A percentile compares a stretch with the other conserved stretches of the same genome.
Conservation (phyloP, 2,888 invertebrate species). For the Lepidonotus clava region DNA sequence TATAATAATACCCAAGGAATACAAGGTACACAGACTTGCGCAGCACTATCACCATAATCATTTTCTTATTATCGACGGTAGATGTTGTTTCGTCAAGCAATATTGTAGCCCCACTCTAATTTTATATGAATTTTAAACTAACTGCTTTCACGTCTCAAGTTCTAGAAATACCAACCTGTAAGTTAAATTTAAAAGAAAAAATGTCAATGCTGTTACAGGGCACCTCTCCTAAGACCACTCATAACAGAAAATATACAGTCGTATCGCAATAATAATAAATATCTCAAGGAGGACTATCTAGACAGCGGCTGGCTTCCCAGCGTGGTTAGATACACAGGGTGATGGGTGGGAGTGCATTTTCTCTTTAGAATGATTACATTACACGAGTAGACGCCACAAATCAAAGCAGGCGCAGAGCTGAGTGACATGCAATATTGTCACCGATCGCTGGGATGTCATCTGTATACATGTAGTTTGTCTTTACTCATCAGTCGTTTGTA, state of each 20-base stretch:
- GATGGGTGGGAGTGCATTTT: conserved; percentile 21
- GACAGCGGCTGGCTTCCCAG: conserved; percentile 12
- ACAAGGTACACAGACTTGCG: conserved; percentile 32
- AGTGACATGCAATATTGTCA: conserved; percentile 10
- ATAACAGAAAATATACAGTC: conserved; percentile 46
- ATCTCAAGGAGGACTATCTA: conserved; percentile 46
- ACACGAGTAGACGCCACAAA: conserved; percentile 12
- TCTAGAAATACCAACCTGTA: conserved; percentile 30
- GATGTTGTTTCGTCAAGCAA: conserved; percentile 20
- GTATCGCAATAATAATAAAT: conserved; percentile 41
- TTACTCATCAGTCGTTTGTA: conserved; percentile 31
- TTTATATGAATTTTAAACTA: no score
- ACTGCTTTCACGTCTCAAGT: conserved; percentile 1
- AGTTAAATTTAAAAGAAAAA: conserved; percentile 6
- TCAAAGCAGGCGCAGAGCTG: conserved; percentile 15
- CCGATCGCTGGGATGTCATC: conserved; percentile 4
- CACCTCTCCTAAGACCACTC: conserved; percentile 46
- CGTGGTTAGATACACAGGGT: conserved; percentile 10
- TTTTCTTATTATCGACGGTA: conserved; percentile 27
- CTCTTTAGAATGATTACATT: neutral
- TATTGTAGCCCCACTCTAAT: conserved; percentile 8
- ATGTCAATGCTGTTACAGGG: conserved; percentile 46
- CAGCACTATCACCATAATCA: conserved; percentile 25
- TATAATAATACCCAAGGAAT: conserved; percentile 31
- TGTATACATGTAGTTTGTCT: conserved; percentile 35